A percentile compares a stretch with the other conserved stretches of the same genome.
Evolutionary conservation across 2,888 invertebrate species (phyloP).

Genomic region (Athalia cordata): DNA sequence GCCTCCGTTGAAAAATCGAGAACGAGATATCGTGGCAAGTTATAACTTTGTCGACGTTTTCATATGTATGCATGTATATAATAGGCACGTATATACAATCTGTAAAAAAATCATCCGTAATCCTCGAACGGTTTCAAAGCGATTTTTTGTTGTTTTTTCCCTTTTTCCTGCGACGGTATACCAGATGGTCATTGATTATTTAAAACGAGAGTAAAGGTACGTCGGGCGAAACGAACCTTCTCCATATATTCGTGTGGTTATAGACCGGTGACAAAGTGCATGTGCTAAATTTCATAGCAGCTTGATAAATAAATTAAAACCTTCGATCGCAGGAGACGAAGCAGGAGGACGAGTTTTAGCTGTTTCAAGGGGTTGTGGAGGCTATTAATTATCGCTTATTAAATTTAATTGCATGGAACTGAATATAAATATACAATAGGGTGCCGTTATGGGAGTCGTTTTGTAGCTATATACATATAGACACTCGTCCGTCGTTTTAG

Average conservation of each 20-base stretch:
- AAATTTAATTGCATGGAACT: slow-evolving; percentile 33
- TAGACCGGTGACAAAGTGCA: slow-evolving; percentile 10
- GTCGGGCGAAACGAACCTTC: neutral
- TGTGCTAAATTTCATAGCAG: slow-evolving; percentile 14
- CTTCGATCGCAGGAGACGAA: neutral
- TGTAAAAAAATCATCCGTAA: neutral
- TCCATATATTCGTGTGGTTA: neutral
- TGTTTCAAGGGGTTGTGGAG: slow-evolving; percentile 1
- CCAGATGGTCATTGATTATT: slow-evolving; percentile 3
- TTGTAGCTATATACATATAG: neutral
- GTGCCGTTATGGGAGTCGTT: too few relatives aligned
- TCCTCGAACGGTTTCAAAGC: neutral
- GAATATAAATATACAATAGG: neutral
- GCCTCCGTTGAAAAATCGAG: slow-evolving; percentile 32
- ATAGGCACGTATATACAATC: neutral
- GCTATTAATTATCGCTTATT: slow-evolving; percentile 37
- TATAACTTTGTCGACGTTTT: neutral
- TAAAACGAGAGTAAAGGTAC: neutral
- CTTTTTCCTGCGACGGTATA: neutral
- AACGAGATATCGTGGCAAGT: neutral
- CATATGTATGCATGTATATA: too few relatives aligned
- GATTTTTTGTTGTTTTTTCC: too few relatives aligned
- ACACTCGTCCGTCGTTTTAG: slow-evolving; percentile 25
- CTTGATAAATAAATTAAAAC: neutral
- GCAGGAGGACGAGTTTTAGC: neutral